Evolutionary conservation across 92 coral and sea anemone species (phyloP), one percentile per base, ranked within the genome.

Genomic region (Bergia puertoricense): DNA sequence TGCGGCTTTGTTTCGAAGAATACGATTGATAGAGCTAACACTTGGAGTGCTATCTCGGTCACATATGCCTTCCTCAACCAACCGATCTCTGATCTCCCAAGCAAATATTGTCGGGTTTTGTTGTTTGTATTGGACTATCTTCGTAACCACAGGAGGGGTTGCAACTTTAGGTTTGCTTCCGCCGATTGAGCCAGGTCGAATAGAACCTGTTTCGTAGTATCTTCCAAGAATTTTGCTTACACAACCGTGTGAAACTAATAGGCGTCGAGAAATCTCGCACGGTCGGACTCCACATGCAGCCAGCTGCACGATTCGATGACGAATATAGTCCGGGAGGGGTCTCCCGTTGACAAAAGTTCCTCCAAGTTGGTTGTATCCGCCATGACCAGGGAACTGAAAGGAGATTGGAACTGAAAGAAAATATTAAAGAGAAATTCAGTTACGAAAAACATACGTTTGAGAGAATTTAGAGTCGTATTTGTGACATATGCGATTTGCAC

Each of bases 111-210:
- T 97, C 2, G 99, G 99, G 88, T 97, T 97, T 76, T 97, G 99
- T 86, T 97, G 99, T 85, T 97, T 97, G 92, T 97, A 97, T 73
- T 97, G 99, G 45, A 97, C 93, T 54, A 97, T 97, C 88, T 97
- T 97, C 65, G 83, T 92, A 57, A 97, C 99, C 11, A 97, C 99
- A 7, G 98, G 98, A 6, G 99, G 99, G 14, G 99, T 97, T 23
- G 99, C 99, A 7, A 97, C 99, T 86, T 97, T 97, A 18, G 99
- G 99, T 65, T 97, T 97, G 76, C 99, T 97, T 36, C 99, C 99
- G 14, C 99, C 99, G 48, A 97, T 97, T 48, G 99, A 97, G 22
- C 99, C 99, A 5, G 99, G 99, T 16, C 99, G 94, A 75, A 97
- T 93, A 10, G 98, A 95, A 7, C 99, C 99, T 18, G 99, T 92